These are phyloP conservation scores for Chouioia cunea DNA, from an alignment of 2,888 invertebrate genomes.

Conservation along the genomic window DNA sequence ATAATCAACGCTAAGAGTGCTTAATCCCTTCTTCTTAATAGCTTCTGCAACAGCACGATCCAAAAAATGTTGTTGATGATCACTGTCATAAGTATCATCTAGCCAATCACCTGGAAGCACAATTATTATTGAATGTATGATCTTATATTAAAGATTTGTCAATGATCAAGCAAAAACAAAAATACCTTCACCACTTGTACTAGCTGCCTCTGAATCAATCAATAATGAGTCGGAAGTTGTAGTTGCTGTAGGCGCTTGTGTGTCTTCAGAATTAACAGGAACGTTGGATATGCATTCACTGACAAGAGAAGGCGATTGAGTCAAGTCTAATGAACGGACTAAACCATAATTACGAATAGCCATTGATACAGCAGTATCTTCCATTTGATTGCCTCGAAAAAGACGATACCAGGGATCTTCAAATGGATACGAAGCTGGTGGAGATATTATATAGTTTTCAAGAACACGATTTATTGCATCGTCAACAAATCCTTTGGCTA, in stretches of 20 bases:
- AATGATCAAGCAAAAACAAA: conserved; percentile 1
- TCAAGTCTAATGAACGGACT: conserved; percentile 53
- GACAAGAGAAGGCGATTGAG: conserved; percentile 50
- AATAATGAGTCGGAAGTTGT: conserved; percentile 46
- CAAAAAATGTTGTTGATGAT: conserved; percentile 72
- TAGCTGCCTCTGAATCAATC: conserved; percentile 42
- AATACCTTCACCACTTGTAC: conserved; percentile 39
- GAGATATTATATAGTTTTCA: conserved; percentile 74
- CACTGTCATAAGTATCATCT: conserved; percentile 58
- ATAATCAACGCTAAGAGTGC: conserved; percentile 64
- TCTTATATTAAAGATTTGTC: neutral
- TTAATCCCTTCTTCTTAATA: conserved; percentile 80
- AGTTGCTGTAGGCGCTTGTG: conserved; percentile 43
- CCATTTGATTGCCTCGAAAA: conserved; percentile 72
- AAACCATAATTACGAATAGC: conserved; percentile 81
- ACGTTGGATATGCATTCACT: conserved; percentile 41
- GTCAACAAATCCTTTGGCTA: conserved; percentile 77
- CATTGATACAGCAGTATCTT: conserved; percentile 81
- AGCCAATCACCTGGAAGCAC: conserved; percentile 47
- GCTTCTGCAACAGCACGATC: conserved; percentile 82
- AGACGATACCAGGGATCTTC: conserved; percentile 63
- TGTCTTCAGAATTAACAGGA: conserved; percentile 34
- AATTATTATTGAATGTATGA: neutral
- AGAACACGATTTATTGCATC: conserved; percentile 79
- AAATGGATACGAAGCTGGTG: conserved; percentile 64